Evolutionary conservation across 2,113 vertebrate genomes (phyloP).

Genomic region (Xiphias gladius): DNA sequence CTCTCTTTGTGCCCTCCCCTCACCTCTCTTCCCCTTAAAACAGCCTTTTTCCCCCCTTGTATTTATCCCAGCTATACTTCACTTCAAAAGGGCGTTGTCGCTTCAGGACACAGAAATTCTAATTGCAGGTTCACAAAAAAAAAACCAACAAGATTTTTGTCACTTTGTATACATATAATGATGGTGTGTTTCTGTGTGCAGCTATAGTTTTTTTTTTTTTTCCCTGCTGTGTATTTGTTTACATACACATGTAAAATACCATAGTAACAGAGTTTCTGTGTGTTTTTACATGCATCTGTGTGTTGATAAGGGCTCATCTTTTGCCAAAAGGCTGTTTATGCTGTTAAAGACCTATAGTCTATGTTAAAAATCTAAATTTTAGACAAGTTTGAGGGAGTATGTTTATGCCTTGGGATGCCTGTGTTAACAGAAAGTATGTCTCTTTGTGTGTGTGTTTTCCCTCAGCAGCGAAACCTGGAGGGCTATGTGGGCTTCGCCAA

Average conservation of each 20-base stretch:
- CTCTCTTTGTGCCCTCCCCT: conserved; percentile 1
- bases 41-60: conserved; percentile 5
- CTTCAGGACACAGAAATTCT: conserved; percentile 57
- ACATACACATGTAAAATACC: neutral
- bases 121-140: conserved; percentile 50
- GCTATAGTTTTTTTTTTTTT: neutral
- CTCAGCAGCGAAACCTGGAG: conserved; percentile 86
- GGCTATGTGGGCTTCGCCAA: conserved; percentile 88
- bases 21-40: conserved; percentile 20
- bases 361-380: neutral
- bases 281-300: neutral
- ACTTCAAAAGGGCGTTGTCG: conserved; percentile 49
- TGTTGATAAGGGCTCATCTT: neutral
- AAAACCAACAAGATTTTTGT: conserved; percentile 24
- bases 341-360: no score
- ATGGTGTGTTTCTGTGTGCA: neutral
- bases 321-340: neutral
- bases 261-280: neutral
- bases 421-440: conserved; percentile 4
- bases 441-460: conserved; percentile 49
- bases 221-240: neutral
- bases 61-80: conserved; percentile 45
- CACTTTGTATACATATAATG: conserved; percentile 2
- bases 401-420: neutral
- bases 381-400: neutral